Conservation (phyloP, 2,113 vertebrate species). For the Blennius ocellaris region DNA sequence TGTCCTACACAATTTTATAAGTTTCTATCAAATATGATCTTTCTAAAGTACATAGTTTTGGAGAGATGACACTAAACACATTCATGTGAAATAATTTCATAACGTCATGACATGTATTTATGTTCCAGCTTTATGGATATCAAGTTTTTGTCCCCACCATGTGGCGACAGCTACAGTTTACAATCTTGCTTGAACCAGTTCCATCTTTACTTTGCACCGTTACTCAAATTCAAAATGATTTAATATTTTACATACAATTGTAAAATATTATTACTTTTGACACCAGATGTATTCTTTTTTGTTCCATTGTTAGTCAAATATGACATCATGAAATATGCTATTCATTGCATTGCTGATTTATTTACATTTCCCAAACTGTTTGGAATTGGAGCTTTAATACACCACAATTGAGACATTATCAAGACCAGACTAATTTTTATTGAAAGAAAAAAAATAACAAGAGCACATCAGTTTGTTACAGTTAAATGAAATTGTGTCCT, state of each 20-base stretch:
- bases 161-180: slow-evolving; percentile 23
- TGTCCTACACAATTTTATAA: not conserved
- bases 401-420: not conserved
- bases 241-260: too few species aligned
- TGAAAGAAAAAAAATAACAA: not conserved
- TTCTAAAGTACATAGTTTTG: not conserved
- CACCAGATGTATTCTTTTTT: too few species aligned
- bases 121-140: not conserved
- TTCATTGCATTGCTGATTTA: too few species aligned
- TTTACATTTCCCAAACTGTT: too few species aligned
- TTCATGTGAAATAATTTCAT: not conserved
- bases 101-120: not conserved
- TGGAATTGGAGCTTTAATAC: not conserved
- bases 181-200: slow-evolving; percentile 15
- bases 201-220: not conserved
- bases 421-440: not conserved
- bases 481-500: not conserved
- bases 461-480: not conserved
- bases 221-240: not conserved
- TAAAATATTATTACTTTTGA: too few species aligned
- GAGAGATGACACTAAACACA: not conserved
- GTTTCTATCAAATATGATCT: not conserved
- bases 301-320: too few species aligned
- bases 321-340: too few species aligned
- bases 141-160: slow-evolving; percentile 52